Evolutionary conservation across 2,888 invertebrate genomes (phyloP), one percentile per base, ranked within the genome.

Genomic region (Palloptera scutellata): DNA sequence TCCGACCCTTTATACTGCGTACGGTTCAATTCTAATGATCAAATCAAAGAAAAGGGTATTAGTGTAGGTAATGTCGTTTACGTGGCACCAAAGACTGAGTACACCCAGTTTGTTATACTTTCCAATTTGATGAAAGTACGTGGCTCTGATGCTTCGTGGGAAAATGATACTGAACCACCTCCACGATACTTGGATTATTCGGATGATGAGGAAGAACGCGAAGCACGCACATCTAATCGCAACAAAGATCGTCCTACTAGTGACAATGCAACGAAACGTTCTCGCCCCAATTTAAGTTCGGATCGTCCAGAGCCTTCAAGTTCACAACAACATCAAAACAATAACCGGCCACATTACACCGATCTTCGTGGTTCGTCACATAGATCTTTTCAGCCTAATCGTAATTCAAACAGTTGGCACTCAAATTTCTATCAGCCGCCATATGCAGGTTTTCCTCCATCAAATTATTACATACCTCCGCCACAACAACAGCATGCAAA

Each of bases 111-210:
- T 75, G 91, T 95, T 15, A 92, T 94, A 79, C 83, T 94, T 20
- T 86, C 89, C 1, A 90, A 93, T 75, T 87, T 95, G 52, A 86
- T 78, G 83, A 94, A 93, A 82, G 83, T 90, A 66, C 93, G 91
- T 84, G 96, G 95, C 6, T 92, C 91, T 0, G 97, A 97, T 86
- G 96, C 96, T 0, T 93, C 94, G 0, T 96, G 95, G 92, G 88
- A 91, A 74, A 88, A 94, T 80, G 93, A 95, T 81, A 85, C 90
- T 55, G 97, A 97, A 82, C 89, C 91, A 13, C 96, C 96, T 0
- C 85, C 87, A 0, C 88, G 88, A 76, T 89, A 88, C 72, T 75
- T 90, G 1, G 95, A 95, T 42, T 96, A 89, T 84, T 97, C 96
- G 0, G 96, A 96, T 81, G 97, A 97, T 80, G 97, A 97, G 77